These are phyloP conservation scores for Crotalus viridis DNA, from an alignment of 2,113 vertebrate genomes.

Conservation along the genomic window DNA sequence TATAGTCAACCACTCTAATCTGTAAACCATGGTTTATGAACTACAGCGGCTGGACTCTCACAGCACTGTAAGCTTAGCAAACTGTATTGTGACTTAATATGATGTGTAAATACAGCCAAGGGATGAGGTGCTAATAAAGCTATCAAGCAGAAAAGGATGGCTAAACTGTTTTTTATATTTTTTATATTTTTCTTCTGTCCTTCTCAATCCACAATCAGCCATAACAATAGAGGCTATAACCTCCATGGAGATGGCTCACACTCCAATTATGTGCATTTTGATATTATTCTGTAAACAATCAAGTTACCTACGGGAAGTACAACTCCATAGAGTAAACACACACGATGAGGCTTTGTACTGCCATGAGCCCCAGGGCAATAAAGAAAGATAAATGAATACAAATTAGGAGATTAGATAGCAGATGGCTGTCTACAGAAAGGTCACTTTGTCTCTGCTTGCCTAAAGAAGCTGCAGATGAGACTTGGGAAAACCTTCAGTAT, in stretches of 20 bases:
- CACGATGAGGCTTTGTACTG: conserved; percentile 7
- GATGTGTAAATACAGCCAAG: neutral
- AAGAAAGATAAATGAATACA: conserved; percentile 12
- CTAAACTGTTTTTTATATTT: neutral
- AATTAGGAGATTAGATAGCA: conserved; percentile 25
- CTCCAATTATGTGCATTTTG: neutral
- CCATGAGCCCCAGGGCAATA: neutral
- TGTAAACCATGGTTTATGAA: no score
- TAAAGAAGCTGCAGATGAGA: neutral
- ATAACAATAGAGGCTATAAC: neutral
- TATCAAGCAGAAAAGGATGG: neutral
- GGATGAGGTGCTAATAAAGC: neutral
- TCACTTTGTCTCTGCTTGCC: conserved; percentile 3
- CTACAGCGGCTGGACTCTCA: no score
- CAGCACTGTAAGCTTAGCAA: neutral
- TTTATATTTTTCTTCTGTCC: neutral
- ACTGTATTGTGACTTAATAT: neutral
- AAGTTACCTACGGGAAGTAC: neutral
- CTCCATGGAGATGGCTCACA: neutral
- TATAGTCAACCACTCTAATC: neutral
- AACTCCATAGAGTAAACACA: conserved; percentile 2
- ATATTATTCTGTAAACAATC: neutral
- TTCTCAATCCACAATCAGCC: neutral
- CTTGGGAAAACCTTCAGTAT: neutral
- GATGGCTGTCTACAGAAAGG: conserved; percentile 23